Percentiles rank a stretch among this genome's conserved stretches.
These are phyloP conservation scores for Macrochelys suwanniensis DNA, from an alignment of 2,797 vertebrate species.

Conservation along the genomic window DNA sequence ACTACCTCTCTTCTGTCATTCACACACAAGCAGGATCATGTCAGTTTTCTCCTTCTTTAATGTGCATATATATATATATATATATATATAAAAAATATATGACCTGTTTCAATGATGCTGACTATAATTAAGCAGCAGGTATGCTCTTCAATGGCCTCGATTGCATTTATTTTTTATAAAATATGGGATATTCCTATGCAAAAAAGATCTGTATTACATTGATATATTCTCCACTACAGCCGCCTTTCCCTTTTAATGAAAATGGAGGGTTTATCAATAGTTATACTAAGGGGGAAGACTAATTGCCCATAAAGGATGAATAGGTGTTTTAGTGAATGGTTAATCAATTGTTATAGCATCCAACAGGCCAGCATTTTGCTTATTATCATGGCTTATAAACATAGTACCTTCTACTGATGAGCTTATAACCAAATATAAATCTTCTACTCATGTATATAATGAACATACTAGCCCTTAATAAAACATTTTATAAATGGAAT, in stretches of 20 bases:
- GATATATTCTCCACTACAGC: not conserved
- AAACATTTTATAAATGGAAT: not conserved
- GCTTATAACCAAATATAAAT: not conserved
- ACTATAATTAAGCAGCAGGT: not conserved
- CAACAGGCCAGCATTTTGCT: not conserved
- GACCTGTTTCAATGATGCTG: not conserved
- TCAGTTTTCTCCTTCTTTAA: not conserved
- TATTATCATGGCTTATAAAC: not conserved
- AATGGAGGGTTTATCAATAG: not conserved
- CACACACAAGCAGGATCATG: not conserved
- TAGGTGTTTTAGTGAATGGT: not conserved
- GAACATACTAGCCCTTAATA: not conserved
- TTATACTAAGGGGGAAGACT: not conserved
- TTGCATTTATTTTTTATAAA: not conserved
- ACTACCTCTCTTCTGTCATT: not conserved
- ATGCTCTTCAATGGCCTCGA: not conserved
- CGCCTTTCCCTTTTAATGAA: not conserved
- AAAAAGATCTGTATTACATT: not conserved
- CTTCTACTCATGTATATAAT: not conserved
- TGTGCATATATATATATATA: not conserved
- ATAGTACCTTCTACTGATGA: no score
- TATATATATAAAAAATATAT: not conserved
- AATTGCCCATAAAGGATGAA: not conserved
- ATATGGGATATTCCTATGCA: rapidly evolving
- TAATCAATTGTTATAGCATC: not conserved